Base-by-base conservation (phyloP, 2,888 invertebrate species). In the Drosophila emarginata region DNA sequence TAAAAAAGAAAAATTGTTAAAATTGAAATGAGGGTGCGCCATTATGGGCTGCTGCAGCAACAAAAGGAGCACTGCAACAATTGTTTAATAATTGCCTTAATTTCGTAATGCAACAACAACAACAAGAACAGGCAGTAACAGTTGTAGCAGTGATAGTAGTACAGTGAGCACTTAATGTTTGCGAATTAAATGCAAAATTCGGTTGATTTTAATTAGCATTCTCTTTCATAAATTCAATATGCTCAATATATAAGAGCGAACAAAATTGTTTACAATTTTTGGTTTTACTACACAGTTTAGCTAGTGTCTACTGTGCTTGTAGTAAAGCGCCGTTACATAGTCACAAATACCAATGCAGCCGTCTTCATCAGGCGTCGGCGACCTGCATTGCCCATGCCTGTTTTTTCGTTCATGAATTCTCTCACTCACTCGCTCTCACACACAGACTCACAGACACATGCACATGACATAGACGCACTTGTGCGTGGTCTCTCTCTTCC, bases 81-180 rank as follows among this genome's bases (percentile, higher is more conserved):
- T 78, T 71, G 70, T 69, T 76, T 71, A 58, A 72, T 81, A 85
- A 82, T 80, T 81, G 78, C 79, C 79, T 74, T 60, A 71, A 80
- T 87, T 72, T 80, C 80, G 81, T 83, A 81, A 86, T 81, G 68
- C 80, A 66, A 52, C 68, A 67, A 50, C 68, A 67, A 50, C 72
- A 77, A 52, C 75, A 74, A 51, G 51, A 82, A 64, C 66, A 66
- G 32, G 51, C 60, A 50, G 18, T 28, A 69, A 61, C 63, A 45
- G 12, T 39, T 36, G 23, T 32, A 26, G 26, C 23, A 32, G 36
- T 51, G n/a, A 52, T 52, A 70, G 74, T 52, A 14, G 6, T 26
- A 65, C 51, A 68, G 64, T 68, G 50, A 32, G 36, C 5, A 36
- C 36, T 18, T 36, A 14, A 4, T 54, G 4, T 36, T 15, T 15